A percentile compares a stretch with the other conserved stretches of the same genome.
These are phyloP conservation scores for Ochotona curzoniae DNA, from an alignment of 2,113 vertebrate species.

Conservation along the genomic window DNA sequence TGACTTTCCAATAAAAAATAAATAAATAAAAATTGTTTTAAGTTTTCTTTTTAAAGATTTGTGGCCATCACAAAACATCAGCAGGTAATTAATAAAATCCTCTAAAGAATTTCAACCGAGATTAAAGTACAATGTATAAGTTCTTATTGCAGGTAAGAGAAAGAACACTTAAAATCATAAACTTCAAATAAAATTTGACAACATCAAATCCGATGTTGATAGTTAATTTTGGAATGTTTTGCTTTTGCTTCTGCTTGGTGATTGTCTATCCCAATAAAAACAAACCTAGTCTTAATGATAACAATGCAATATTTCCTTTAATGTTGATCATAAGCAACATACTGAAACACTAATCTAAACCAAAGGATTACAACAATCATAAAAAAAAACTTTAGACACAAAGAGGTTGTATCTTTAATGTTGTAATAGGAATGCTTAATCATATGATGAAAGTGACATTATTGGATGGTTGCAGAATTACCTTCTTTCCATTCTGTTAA, in stretches of 20 bases:
- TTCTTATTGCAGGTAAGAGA: neutral
- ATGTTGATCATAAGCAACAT: neutral
- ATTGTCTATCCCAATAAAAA: neutral
- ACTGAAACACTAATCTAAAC: neutral
- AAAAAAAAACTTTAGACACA: neutral
- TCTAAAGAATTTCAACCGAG: neutral
- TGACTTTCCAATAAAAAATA: too few species aligned
- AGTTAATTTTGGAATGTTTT: constrained; percentile 10
- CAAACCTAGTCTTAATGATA: neutral
- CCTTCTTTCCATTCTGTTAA: neutral
- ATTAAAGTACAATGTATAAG: neutral
- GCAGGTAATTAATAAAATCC: neutral
- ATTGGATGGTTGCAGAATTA: neutral
- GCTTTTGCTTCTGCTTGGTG: neutral
- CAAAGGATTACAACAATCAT: neutral
- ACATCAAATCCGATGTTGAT: neutral
- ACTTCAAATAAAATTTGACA: neutral
- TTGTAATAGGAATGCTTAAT: neutral
- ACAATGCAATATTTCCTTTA: neutral
- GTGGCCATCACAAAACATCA: neutral
- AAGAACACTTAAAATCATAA: neutral
- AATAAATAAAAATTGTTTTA: too few species aligned
- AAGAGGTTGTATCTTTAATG: neutral
- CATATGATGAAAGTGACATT: neutral
- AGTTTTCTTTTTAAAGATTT: too few species aligned